A percentile compares a stretch with the other conserved stretches of the same genome.
phyloP scores from a whole-genome alignment of 2,113 vertebrate genomes.

The Actenoides lindsayi region DNA sequence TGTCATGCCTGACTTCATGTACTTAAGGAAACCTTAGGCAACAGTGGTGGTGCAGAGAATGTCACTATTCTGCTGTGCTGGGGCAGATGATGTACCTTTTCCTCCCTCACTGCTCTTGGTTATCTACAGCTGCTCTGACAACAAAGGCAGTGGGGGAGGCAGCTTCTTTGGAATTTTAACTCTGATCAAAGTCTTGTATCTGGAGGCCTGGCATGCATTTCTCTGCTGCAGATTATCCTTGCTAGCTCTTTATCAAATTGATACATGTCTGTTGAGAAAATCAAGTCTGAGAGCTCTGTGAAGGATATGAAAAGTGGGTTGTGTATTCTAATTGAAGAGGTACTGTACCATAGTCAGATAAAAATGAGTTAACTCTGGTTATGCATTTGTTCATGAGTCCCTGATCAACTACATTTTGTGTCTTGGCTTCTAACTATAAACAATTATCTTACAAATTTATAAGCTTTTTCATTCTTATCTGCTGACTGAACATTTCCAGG shows the following conservation, averaged over 20 bases:
- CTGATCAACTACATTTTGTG: neutral
- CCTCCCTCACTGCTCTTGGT: neutral
- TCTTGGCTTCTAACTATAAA: neutral
- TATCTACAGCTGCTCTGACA: neutral
- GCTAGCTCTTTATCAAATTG: neutral
- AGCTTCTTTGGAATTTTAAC: neutral
- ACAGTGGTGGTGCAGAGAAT: no score
- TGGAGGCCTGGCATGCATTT: neutral
- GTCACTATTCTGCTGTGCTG: neutral
- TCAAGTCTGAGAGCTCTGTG: neutral
- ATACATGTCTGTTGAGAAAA: neutral
- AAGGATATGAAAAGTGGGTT: neutral
- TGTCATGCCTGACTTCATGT: neutral
- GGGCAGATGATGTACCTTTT: neutral
- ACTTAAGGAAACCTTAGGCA: no score
- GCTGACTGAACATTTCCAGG: neutral
- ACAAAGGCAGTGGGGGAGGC: accelerated
- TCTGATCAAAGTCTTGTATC: neutral
- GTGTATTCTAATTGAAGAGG: neutral
- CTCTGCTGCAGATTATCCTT: neutral
- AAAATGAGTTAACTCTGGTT: neutral
- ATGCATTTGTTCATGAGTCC: neutral
- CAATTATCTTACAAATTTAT: neutral
- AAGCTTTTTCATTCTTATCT: neutral
- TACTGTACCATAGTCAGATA: neutral